Evolutionary conservation across 2,797 vertebrate species (phyloP), one percentile per base, ranked within the genome.

Genomic region (Dendrocincla fuliginosa): DNA sequence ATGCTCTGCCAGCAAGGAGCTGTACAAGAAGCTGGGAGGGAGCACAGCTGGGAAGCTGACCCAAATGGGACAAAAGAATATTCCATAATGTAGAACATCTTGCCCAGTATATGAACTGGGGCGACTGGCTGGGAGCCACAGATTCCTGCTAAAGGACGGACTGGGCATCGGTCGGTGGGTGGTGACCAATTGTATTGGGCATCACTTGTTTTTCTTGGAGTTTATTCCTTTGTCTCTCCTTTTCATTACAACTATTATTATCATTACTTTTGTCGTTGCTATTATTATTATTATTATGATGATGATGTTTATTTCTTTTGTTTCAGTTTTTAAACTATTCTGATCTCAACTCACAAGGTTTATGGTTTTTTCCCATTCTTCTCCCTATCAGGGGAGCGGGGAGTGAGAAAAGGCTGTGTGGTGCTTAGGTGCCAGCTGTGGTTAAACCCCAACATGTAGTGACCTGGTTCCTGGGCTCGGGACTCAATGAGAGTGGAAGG

Each of bases 401-500:
- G 32, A 42, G 20, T 63, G 39, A 64, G 22, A 22, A 41, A 57
- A 15, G 14, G 30, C 60, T 44, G 41, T n/a, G 30, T 64, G 15
- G 10, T 44, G 20, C 61, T 63, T 42, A 15, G 28, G 39, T 32
- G 30, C 41, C 20, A 32, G 10, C 39, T 64, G 41, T 64, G 61
- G 41, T 64, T 64, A 64, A 64, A 64, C 22, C 30, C 44, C 5
- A 5, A 9, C 41, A n/a, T 13, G 30, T 11, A 75, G 44, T 35
- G 22, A 61, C 10, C 6, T 27, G 18, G 11, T 39, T 53, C 18
- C 47, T 47, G 35, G 30, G 13, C 11, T 67, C 33, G 27, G 8
- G 9, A 42, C 39, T 53, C 67, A 35, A 3, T 0, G 0, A 59
- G 52, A 73, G 23, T 33, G 19, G 42, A 71, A 78, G 50, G 35